phyloP scores from a whole-genome alignment of 2,797 vertebrate species.

The Hemitrygon akajei region DNA sequence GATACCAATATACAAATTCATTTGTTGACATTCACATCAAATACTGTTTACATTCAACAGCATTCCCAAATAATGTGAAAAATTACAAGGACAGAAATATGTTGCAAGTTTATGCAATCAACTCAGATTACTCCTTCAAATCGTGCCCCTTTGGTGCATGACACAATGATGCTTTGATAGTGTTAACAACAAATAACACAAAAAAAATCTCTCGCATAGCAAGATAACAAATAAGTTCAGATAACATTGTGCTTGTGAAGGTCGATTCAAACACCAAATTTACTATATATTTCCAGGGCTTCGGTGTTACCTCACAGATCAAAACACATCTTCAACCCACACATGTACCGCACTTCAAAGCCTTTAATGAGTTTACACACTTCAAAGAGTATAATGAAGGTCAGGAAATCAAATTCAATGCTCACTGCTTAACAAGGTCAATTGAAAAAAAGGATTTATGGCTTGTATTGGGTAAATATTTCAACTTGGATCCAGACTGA shows the following conservation, averaged over 20 bases:
- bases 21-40: not conserved
- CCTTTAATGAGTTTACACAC: too few relatives aligned
- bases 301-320: not conserved
- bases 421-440: too few relatives aligned
- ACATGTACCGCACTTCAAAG: not conserved
- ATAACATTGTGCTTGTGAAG: not conserved
- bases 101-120: not conserved
- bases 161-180: not conserved
- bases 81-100: constrained; percentile 12
- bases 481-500: too few relatives aligned
- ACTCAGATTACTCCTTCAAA: not conserved
- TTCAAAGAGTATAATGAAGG: not conserved
- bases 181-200: not conserved
- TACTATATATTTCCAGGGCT: not conserved
- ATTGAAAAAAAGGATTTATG: too few relatives aligned
- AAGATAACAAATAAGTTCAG: not conserved
- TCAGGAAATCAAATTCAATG: too few relatives aligned
- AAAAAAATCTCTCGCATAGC: not conserved
- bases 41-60: not conserved
- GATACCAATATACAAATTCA: not conserved
- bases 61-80: not conserved
- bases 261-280: not conserved
- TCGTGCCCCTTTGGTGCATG: not conserved
- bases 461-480: too few relatives aligned
- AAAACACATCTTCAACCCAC: not conserved